Evolutionary conservation across 2,797 vertebrate genomes (phyloP).

Genomic region (Melanotaenia nigrans): DNA sequence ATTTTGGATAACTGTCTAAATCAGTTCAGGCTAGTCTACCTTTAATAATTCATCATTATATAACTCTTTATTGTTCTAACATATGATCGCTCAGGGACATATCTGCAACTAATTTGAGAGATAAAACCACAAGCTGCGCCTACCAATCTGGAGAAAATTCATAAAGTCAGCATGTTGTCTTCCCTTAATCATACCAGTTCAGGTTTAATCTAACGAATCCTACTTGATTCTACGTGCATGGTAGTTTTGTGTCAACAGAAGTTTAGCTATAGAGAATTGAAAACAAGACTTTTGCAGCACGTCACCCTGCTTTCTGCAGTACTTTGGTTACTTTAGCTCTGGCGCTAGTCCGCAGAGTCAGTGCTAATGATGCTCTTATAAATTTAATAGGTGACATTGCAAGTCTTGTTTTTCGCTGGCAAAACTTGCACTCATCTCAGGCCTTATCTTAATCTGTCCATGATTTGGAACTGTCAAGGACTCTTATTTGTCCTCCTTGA

Average conservation of each 20-base stretch:
- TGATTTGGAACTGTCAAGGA: constrained; percentile 33
- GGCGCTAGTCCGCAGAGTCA: not conserved
- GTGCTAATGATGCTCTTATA: not conserved
- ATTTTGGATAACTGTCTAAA: constrained; percentile 30
- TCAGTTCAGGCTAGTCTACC: constrained; percentile 3
- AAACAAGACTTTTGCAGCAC: too few relatives aligned
- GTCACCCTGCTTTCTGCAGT: too few relatives aligned
- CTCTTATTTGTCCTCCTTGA: constrained; percentile 4
- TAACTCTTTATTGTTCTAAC: constrained; percentile 6
- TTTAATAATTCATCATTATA: constrained; percentile 3
- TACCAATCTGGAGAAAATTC: not conserved
- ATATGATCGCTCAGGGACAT: constrained; percentile 23
- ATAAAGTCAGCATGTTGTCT: not conserved
- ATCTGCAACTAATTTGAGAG: constrained; percentile 5
- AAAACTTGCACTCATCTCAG: constrained; percentile 15
- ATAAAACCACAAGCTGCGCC: constrained; percentile 28
- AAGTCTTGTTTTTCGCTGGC: not conserved
- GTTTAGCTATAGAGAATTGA: not conserved
- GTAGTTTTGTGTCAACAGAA: not conserved
- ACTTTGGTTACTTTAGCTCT: not conserved
- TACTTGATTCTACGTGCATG: not conserved
- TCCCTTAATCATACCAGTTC: not conserved
- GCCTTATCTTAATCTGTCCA: constrained; percentile 7
- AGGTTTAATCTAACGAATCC: not conserved
- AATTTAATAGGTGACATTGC: not conserved